phyloP scores from a whole-genome alignment of 1,140 invertebrate species.

The Hypsibius dujardini region DNA sequence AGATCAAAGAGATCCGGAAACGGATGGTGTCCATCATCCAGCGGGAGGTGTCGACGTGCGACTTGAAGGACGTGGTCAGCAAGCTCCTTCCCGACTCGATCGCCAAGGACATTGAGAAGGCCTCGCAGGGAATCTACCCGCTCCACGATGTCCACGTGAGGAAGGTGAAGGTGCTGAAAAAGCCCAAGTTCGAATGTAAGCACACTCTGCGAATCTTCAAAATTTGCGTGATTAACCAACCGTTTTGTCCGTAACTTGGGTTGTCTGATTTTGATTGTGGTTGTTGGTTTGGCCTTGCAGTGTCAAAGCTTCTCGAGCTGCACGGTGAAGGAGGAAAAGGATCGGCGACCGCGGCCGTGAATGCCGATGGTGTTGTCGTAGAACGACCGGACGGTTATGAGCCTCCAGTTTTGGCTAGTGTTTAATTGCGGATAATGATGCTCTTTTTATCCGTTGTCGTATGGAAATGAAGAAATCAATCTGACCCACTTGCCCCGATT shows the following conservation, averaged over 20 bases:
- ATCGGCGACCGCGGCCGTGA: constrained; percentile 37
- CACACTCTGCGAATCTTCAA: constrained; percentile 18
- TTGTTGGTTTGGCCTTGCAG: constrained; percentile 23
- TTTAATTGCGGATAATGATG: constrained; percentile 42
- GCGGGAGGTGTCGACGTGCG: constrained; percentile 63
- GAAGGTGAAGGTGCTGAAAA: constrained; percentile 97
- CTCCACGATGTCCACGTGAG: constrained; percentile 94
- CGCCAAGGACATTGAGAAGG: constrained; percentile 95
- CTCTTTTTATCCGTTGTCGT: no score
- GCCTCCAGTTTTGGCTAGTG: constrained; percentile 82
- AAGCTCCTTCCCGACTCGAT: constrained; percentile 93
- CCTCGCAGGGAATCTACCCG: constrained; percentile 85
- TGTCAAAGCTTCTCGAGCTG: constrained; percentile 83
- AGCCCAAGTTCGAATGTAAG: constrained; percentile 77
- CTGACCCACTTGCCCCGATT: no score
- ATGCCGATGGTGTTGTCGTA: constrained; percentile 62
- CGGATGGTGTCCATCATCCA: constrained; percentile 89
- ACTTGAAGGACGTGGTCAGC: constrained; percentile 82
- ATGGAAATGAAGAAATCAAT: no score
- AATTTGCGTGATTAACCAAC: constrained; percentile 14
- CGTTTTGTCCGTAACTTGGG: not conserved
- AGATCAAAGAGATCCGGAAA: constrained; percentile 72
- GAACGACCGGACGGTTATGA: constrained; percentile 92
- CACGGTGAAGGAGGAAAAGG: constrained; percentile 58
- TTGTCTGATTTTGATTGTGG: constrained; percentile 1